Base-by-base conservation (phyloP, 2,113 vertebrate species). In the Mola mola region DNA sequence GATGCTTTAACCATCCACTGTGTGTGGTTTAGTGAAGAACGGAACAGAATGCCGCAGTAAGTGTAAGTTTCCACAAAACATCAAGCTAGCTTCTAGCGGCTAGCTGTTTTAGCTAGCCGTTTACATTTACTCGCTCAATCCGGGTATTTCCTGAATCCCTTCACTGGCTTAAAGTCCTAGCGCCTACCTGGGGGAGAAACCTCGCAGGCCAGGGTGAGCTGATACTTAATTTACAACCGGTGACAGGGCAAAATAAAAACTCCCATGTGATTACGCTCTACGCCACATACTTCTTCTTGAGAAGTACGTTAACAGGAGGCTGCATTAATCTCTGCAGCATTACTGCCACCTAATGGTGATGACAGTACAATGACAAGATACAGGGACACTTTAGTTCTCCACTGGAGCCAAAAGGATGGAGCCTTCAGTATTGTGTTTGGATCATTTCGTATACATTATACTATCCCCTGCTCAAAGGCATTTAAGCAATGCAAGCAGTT, bases 61-160 rank as follows among this genome's bases (percentile, higher is more conserved):
- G 17, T 8, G 15, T 55, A 61, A 7, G 5, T 53, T 78, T 81
- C 77, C 10, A 64, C 72, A 74, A 81, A 29, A 33, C 29, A n/a
- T 16, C 0, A 2, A 13, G 49, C 33, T 50, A 57, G 29, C 59
- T 34, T 13, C 21, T 15, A 59, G 28, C 28, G 11, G 31, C 21
- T 62, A 58, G 19, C 29, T 25, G 6, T 6, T 13, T 6, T 21
- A 21, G 19, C 7, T 13, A 58, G 4, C 8, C 29, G 16, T 36
- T 65, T 20, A 55, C 3, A 19, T 7, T 20, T 0, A 33, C 10
- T n/a, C n/a, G 2, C 21, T 7, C 2, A 6, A 8, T n/a, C n/a
- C n/a, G n/a, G n/a, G n/a, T n/a, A n/a, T n/a, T n/a, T n/a, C n/a
- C n/a, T n/a, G n/a, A n/a, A n/a, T 17, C 3, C 52, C 8, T 21